Evolutionary conservation across 2,888 invertebrate genomes (phyloP), one percentile per base, ranked within the genome.

Genomic region (Alloplasta piceator): DNA sequence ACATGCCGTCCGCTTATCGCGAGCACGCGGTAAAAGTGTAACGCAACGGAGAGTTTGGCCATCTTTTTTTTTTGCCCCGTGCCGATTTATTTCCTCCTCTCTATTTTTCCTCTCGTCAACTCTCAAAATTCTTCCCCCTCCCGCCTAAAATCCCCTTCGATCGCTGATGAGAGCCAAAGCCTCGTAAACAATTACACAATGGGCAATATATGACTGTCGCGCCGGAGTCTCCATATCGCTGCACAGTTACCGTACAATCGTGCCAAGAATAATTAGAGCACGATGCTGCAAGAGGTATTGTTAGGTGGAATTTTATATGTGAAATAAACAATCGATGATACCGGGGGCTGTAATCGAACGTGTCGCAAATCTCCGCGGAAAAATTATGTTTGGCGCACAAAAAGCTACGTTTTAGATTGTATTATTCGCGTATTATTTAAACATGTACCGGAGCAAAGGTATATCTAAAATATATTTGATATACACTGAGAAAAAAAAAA

Each of bases 1-100:
- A 86, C 86, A 88, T 86, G 86, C 26, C 84, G 82, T 80, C 75
- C 80, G 81, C 87, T 89, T 90, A 90, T 90, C 89, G 85, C 26
- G 26, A 26, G 83, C 55, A 50, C 64, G 67, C 64, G 38, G 26
- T 26, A 26, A 12, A 75, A 75, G 82, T 82, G 75, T 56, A 77
- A 36, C 36, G 67, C 56, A 82, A 58, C 71, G 64, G 46, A 75
- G 48, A 72, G 61, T 72, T 55, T 60, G 43, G 50, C 50, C 50
- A 67, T 66, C 41, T 64, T 79, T 74, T 50, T 56, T 66, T 67
- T 58, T 5, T 61, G 26, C 26, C 26, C 26, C 26, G 26, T 60
- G 12, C n/a, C 6, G 16, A 14, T 56, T 46, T 63, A 64, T n/a
- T 1, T 48, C 7, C 16, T 36, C 0, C 9, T 26, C 6, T n/a